A percentile compares a stretch with the other conserved stretches of the same genome.
Evolutionary conservation across 1,140 invertebrate species (phyloP).

Genomic region (Drosophila kepulauana): DNA sequence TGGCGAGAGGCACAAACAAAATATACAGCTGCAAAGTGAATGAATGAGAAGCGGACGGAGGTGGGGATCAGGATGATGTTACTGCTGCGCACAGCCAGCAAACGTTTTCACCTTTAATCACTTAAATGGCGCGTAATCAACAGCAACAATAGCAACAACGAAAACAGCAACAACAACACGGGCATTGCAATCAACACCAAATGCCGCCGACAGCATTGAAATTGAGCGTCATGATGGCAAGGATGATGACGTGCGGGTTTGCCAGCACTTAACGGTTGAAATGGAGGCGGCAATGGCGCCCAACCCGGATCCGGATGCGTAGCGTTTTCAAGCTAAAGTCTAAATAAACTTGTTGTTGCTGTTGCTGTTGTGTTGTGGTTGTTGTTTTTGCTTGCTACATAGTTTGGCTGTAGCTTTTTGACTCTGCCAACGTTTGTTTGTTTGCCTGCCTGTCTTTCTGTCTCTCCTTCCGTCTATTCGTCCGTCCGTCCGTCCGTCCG

Average conservation of each 20-base stretch:
- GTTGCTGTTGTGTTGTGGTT: slow-evolving; percentile 12
- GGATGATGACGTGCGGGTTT: slow-evolving; percentile 66
- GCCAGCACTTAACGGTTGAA: slow-evolving; percentile 63
- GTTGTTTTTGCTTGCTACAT: slow-evolving; percentile 37
- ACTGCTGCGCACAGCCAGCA: slow-evolving; percentile 11
- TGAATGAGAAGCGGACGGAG: background rate
- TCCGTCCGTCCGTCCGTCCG: too few species aligned
- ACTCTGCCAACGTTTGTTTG: slow-evolving; percentile 62
- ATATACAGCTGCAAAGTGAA: background rate
- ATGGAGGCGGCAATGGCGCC: slow-evolving; percentile 26
- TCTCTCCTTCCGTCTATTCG: too few species aligned
- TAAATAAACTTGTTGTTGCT: slow-evolving; percentile 35
- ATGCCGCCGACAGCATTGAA: slow-evolving; percentile 64
- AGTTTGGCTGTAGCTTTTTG: slow-evolving; percentile 57
- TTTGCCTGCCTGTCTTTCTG: slow-evolving; percentile 3
- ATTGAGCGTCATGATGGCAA: slow-evolving; percentile 63
- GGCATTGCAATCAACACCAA: slow-evolving; percentile 73
- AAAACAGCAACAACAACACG: slow-evolving; percentile 31
- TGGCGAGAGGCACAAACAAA: background rate
- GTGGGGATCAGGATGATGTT: slow-evolving; percentile 3
- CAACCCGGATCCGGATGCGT: slow-evolving; percentile 27
- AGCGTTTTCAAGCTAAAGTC: slow-evolving; percentile 51
- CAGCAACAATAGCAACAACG: slow-evolving; percentile 50
- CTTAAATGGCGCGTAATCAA: slow-evolving; percentile 79
- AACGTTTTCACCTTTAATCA: slow-evolving; percentile 80